A percentile compares a stretch with the other conserved stretches of the same genome.
phyloP scores from a whole-genome alignment of 2,797 vertebrate species.

The Phoxinus dragarum region DNA sequence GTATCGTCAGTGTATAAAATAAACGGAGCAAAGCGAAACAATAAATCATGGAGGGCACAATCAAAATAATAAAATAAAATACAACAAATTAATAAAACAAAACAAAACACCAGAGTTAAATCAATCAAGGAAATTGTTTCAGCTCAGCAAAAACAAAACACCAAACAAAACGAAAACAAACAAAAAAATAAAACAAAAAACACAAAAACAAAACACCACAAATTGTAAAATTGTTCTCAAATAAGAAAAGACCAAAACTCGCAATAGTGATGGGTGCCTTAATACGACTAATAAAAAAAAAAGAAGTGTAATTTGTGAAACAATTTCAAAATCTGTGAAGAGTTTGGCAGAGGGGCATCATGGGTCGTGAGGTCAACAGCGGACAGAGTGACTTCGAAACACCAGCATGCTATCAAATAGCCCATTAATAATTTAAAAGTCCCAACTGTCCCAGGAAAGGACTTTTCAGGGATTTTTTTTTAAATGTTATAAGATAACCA shows the following conservation, averaged over 20 bases:
- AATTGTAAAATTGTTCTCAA: background rate
- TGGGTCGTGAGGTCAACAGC: conserved; percentile 61
- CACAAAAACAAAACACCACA: background rate
- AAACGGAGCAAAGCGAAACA: background rate
- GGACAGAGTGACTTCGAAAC: conserved; percentile 41
- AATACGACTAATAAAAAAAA: conserved; percentile 24
- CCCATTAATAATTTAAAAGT: conserved; percentile 82
- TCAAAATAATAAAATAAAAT: background rate
- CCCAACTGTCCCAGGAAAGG: conserved; percentile 70
- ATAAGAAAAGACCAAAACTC: background rate
- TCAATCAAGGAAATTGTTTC: background rate
- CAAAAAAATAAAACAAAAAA: background rate
- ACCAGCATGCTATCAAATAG: conserved; percentile 75
- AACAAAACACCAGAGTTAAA: background rate
- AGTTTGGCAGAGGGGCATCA: conserved; percentile 50
- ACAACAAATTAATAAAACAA: background rate
- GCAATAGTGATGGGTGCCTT: background rate
- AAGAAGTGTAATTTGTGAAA: background rate
- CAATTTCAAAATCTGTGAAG: background rate
- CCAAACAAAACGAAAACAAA: background rate
- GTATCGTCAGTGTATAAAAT: background rate
- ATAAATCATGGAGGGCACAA: background rate
- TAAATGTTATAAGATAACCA: conserved; percentile 33
- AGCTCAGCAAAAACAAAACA: background rate
- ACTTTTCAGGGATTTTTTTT: conserved; percentile 73